Conservation (phyloP, 2,888 invertebrate genomes). For the Drosophila paramelanica region DNA sequence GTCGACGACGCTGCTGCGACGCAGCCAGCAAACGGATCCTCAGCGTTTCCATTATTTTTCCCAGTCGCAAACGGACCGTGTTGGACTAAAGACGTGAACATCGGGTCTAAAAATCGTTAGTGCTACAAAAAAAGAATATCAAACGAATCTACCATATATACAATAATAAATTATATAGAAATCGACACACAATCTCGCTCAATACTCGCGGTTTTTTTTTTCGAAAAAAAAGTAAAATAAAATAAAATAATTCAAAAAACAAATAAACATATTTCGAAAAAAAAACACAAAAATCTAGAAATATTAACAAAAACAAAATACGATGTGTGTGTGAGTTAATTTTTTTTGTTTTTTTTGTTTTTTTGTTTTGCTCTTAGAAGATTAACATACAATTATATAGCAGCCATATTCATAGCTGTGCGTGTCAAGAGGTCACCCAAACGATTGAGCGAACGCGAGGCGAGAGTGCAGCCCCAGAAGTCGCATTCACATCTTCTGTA, state of each 20-base stretch:
- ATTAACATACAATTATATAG: slow-evolving; percentile 44
- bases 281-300: slow-evolving; percentile 13
- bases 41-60: slow-evolving; percentile 68
- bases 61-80: slow-evolving; percentile 84
- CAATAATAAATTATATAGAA: slow-evolving; percentile 37
- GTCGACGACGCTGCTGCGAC: slow-evolving; percentile 38
- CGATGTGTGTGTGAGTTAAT: slow-evolving; percentile 15
- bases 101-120: slow-evolving; percentile 55
- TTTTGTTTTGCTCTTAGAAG: slow-evolving; percentile 53
- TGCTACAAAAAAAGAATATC: slow-evolving; percentile 19
- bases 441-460: slow-evolving; percentile 48
- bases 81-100: slow-evolving; percentile 84
- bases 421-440: slow-evolving; percentile 69
- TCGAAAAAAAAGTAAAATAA: slow-evolving; percentile 10
- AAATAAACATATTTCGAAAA: slow-evolving; percentile 8
- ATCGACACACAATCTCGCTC: slow-evolving; percentile 43
- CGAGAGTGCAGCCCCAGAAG: slow-evolving; percentile 46
- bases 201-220: slow-evolving; percentile 44
- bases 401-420: slow-evolving; percentile 32
- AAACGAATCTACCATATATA: slow-evolving; percentile 19
- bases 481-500: slow-evolving; percentile 41
- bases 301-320: slow-evolving; percentile 32
- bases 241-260: slow-evolving; percentile 9
- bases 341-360: slow-evolving; percentile 11
- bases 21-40: slow-evolving; percentile 66